Evolutionary conservation across 2,888 invertebrate species (phyloP), one percentile per base, ranked within the genome.

Genomic region (Drosophila mulleri): DNA sequence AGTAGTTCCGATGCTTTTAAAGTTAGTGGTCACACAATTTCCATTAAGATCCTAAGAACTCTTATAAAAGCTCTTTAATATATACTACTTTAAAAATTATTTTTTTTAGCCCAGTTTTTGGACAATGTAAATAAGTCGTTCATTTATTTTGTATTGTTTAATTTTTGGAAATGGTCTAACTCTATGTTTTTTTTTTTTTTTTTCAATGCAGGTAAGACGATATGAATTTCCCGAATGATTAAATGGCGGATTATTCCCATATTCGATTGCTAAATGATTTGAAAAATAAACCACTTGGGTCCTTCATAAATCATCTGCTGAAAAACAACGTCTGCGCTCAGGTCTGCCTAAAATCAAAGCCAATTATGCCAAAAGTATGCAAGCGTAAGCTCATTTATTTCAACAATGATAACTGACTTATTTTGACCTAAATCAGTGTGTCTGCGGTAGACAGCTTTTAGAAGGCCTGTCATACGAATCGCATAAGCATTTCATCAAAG

Each of bases 341-440:
- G 9, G 3, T 26, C 29, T 11, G 6, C n/a, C 12, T 12, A 48
- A 6, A 48, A n/a, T 18, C n/a, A 48, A 48, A 48, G 48, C 48
- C 29, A 48, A n/a, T 48, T 48, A 48, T 32, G n/a, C 3, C 18
- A 29, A 53, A n/a, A 39, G 6, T 39, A 26, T 39, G 12, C 39
- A 39, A 39, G 16, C 23, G n/a, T 39, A 54, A 39, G 39, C 14
- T 16, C 14, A 56, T 56, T 42, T 20, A 29, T 8, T 29, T 14
- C 14, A 42, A 29, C 29, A 56, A 42, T 18, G 8, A 18, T 20
- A 26, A 18, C 18, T 18, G 18, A 42, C 12, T 41, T 54, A 18
- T 29, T 56, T 56, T 26, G 54, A 56, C 53, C 39, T 39, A 26
- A 26, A 39, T 53, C 23, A 11, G 11, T 12, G 7, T 23, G 39